Percentiles rank a stretch among this genome's conserved stretches.
These are phyloP conservation scores for Antedon mediterranea DNA, from an alignment of 53 echinoderm and acorn worm species.

Conservation along the genomic window DNA sequence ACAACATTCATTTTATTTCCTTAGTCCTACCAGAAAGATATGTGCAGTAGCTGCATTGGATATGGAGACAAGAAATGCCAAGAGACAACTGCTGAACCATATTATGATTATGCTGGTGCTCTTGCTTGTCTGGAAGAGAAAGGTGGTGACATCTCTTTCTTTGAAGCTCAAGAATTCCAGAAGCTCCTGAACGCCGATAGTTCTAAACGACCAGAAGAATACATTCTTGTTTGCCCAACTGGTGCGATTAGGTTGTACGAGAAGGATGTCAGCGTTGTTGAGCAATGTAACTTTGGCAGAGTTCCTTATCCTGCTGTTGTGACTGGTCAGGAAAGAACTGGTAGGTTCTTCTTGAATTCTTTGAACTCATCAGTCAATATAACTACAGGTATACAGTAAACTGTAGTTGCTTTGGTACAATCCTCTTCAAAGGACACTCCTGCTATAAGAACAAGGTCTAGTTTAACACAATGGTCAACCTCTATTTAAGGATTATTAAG, in stretches of 20 bases:
- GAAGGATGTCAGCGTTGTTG: conserved; percentile 33
- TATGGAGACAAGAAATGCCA: conserved; percentile 17
- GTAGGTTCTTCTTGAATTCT: conserved; percentile 9
- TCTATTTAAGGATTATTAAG: too few relatives aligned
- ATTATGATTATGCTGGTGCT: conserved; percentile 43
- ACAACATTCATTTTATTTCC: not conserved
- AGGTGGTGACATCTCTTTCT: conserved; percentile 63
- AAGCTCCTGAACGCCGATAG: conserved; percentile 6
- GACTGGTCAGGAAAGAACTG: conserved; percentile 62
- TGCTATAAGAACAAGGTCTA: too few relatives aligned
- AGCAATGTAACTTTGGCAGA: conserved; percentile 69
- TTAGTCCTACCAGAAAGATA: conserved; percentile 48
- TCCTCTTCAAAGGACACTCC: too few relatives aligned
- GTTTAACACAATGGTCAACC: too few relatives aligned
- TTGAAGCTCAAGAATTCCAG: conserved; percentile 49
- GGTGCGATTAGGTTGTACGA: conserved; percentile 60
- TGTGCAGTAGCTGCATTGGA: conserved; percentile 45
- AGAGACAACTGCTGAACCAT: conserved; percentile 26
- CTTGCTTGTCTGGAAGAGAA: conserved; percentile 43
- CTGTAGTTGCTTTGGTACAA: too few relatives aligned
- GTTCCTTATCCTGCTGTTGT: conserved; percentile 55
- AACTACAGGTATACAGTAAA: too few relatives aligned
- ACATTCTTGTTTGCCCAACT: conserved; percentile 56
- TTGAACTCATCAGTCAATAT: too few relatives aligned
- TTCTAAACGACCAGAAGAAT: conserved; percentile 18